Base-by-base conservation (phyloP, 2,888 invertebrate genomes). In the Drosophila tripunctata region DNA sequence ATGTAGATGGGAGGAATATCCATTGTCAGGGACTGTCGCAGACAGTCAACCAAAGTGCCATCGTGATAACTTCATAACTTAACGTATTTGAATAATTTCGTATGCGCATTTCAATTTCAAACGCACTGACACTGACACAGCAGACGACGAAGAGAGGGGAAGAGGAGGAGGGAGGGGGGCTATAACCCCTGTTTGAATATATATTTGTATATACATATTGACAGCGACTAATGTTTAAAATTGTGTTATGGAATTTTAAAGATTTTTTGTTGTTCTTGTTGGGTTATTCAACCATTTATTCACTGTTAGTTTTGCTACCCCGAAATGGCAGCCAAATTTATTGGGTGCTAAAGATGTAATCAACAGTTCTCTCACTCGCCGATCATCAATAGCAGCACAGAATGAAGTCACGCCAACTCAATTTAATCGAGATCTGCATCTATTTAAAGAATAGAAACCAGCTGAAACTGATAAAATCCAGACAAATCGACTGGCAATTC, bases 31-130 rank as follows among this genome's bases (percentile, higher is more conserved):
- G 67, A 60, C 67, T 63, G 75, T 65, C 58, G 56, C 54, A 54
- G 54, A 43, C 63, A 60, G 52, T 41, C 54, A 61, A 62, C 64
- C 70, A 66, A 74, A 70, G 85, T 81, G 88, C 67, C 86, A 86
- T 86, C 85, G 76, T 87, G 88, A 88, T 88, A 88, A 84, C 88
- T 86, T 87, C 88, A 88, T 86, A 86, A 88, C 85, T 88, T 74
- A 88, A 38, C 75, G 77, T 65, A 87, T 86, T 86, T 86, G 78
- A 87, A 86, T 86, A 86, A 83, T 86, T 85, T 79, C 67, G 83
- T 87, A 84, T 84, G 83, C 87, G 86, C 83, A 84, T 84, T 87
- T 87, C 76, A 82, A 87, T 72, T 78, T 68, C 63, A 63, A 61
- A 61, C 62, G 50, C 78, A 78, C 61, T 68, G 62, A 65, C 45